phyloP scores from a whole-genome alignment of 2,888 invertebrate species.

The Erebia epiphron region DNA sequence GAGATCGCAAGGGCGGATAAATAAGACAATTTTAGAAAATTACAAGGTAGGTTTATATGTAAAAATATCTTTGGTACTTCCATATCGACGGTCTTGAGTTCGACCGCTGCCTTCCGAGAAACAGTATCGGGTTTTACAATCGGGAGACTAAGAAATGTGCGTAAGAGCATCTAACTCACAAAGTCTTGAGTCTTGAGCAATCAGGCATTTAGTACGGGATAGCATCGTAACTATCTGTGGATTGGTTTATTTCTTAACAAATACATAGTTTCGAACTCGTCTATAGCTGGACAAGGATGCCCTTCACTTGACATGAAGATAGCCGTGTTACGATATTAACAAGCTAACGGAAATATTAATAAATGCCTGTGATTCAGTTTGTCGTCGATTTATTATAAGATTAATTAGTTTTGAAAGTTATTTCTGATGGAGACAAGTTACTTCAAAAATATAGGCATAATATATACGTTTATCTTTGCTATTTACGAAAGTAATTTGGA shows the following conservation, averaged over 20 bases:
- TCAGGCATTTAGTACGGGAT: constrained; percentile 35
- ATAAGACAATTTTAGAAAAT: constrained; percentile 13
- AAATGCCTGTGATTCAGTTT: constrained; percentile 15
- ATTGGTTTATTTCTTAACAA: constrained; percentile 30
- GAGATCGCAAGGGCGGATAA: constrained; percentile 4
- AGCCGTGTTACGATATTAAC: constrained; percentile 22
- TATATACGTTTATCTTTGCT: too few species aligned
- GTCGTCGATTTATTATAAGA: constrained; percentile 6
- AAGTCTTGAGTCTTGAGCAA: constrained; percentile 36
- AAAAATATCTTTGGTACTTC: constrained; percentile 3
- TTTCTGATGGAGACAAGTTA: background rate
- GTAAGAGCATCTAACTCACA: constrained; percentile 40
- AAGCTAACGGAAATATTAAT: constrained; percentile 31
- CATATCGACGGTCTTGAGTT: constrained; percentile 27
- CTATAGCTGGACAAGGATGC: constrained; percentile 22
- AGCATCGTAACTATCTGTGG: constrained; percentile 26
- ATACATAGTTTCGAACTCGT: constrained; percentile 30
- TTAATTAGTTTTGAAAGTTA: background rate
- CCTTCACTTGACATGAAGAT: constrained; percentile 25
- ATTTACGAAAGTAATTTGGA: too few species aligned
- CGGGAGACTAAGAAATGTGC: constrained; percentile 46
- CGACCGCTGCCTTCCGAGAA: constrained; percentile 23
- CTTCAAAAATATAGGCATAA: too few species aligned
- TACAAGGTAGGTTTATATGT: constrained; percentile 15
- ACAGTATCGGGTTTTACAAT: constrained; percentile 34